Evolutionary conservation across 2,797 vertebrate species (phyloP), one percentile per base, ranked within the genome.

Genomic region (Lepilemur ruficaudatus): DNA sequence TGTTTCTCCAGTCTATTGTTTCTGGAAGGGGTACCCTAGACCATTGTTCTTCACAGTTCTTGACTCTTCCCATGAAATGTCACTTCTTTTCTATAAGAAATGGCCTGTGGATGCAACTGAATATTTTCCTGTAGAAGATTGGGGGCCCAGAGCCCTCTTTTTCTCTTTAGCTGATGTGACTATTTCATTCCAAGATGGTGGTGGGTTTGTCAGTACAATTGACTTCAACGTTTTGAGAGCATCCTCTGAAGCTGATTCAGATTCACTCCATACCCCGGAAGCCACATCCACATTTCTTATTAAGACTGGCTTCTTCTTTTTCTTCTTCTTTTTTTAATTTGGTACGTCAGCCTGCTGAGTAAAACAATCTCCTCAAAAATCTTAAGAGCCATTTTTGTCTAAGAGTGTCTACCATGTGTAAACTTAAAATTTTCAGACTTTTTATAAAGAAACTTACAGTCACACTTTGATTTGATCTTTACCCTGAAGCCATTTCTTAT

Each of bases 401-500:
- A 46, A 52, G 18, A 93, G 35, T 46, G 8, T 96, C 52, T 82
- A 23, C n/a, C 67, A 57, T 50, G 4, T 11, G 72, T 69, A 80
- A 87, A 20, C 63, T 89, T 95, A 83, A 79, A 80, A 5, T 76
- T 80, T 81, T 91, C 78, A 92, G 48, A 90, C 38, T 95, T 94
- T 61, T 93, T 93, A 84, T 59, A 89, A 94, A 92, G n/a, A 32
- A 65, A 92, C 43, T 90, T 84, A 50, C 0, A 84, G 48, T 75
- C 32, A 83, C 20, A 61, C 30, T 83, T 70, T 89, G 69, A 86
- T 85, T 89, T 57, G 41, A 41, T 94, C 48, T 96, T 93, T 81
- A 96, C 73, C 25, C 65, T 43, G 35, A 96, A 84, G 78, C 17
- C 25, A 67, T 87, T 95, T 91, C 65, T 96, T 73, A 80, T 28